Percentiles rank a stretch among this genome's conserved stretches.
Conservation (phyloP, 2,797 vertebrate species). For the Pseudopleuronectes americanus region DNA sequence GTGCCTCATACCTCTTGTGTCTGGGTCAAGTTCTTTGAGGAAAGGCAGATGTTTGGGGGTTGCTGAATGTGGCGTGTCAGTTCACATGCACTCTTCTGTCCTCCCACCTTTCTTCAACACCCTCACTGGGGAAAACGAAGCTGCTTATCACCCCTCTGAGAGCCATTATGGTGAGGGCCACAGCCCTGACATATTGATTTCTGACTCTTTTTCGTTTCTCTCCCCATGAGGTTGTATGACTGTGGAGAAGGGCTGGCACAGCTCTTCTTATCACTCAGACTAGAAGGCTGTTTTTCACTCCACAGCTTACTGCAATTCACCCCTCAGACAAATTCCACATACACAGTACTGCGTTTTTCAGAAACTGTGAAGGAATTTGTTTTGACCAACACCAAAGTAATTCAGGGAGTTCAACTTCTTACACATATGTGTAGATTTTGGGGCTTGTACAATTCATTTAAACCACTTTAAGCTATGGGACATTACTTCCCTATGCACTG, state of each 20-base stretch:
- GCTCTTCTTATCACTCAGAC: conserved; percentile 15
- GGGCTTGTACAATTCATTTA: no score
- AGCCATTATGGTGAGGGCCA: conserved; percentile 43
- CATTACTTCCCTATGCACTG: no score
- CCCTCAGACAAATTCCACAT: background rate
- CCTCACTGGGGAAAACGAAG: conserved; percentile 30
- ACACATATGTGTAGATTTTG: no score
- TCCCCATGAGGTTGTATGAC: conserved; percentile 13
- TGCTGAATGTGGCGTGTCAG: conserved; percentile 6
- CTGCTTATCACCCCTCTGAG: conserved; percentile 44
- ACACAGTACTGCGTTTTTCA: no score
- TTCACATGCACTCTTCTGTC: background rate
- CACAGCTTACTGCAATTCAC: conserved; percentile 18
- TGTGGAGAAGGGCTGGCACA: conserved; percentile 25
- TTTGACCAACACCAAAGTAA: background rate
- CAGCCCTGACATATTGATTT: conserved; percentile 54
- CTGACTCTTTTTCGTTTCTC: conserved; percentile 9
- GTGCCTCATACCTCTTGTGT: background rate
- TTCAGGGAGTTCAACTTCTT: background rate
- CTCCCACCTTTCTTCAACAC: conserved; percentile 6
- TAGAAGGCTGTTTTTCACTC: conserved; percentile 22
- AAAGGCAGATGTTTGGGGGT: conserved; percentile 7
- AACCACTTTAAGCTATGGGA: no score
- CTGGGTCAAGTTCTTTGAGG: background rate
- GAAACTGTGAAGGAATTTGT: background rate